These are phyloP conservation scores for Hirtodrosophila cameraria DNA, from an alignment of 2,888 invertebrate species.

Conservation along the genomic window DNA sequence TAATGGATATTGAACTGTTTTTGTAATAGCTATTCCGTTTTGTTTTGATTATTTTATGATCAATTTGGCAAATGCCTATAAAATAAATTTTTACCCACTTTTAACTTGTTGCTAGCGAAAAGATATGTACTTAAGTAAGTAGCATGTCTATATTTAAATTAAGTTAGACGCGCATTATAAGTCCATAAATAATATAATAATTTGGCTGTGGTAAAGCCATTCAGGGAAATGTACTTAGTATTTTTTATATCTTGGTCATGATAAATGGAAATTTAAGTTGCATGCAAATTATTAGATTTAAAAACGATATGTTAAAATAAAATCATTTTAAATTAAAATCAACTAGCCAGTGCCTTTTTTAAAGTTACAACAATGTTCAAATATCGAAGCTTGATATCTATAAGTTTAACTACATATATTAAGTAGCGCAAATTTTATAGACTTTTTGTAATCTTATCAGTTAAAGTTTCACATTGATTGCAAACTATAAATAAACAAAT, in stretches of 20 bases:
- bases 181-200: conserved; percentile 54
- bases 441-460: conserved; percentile 64
- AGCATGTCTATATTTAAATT: conserved; percentile 16
- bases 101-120: background rate
- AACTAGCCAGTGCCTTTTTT: background rate
- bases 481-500: conserved; percentile 67
- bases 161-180: conserved; percentile 48
- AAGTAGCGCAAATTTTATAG: conserved; percentile 23
- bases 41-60: background rate
- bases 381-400: conserved; percentile 39
- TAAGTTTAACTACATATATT: conserved; percentile 19
- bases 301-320: conserved; percentile 57
- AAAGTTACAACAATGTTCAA: background rate
- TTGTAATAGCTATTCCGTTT: background rate
- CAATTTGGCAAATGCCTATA: background rate
- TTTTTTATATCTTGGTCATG: conserved; percentile 36
- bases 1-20: conserved; percentile 4
- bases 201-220: conserved; percentile 21
- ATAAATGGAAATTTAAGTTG: conserved; percentile 67
- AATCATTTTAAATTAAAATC: conserved; percentile 2
- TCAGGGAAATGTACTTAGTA: background rate
- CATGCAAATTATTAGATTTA: conserved; percentile 72
- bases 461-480: conserved; percentile 50
- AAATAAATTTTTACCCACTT: background rate
- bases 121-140: background rate